Conservation (phyloP, 2,888 invertebrate genomes). For the Leuctra nigra region DNA sequence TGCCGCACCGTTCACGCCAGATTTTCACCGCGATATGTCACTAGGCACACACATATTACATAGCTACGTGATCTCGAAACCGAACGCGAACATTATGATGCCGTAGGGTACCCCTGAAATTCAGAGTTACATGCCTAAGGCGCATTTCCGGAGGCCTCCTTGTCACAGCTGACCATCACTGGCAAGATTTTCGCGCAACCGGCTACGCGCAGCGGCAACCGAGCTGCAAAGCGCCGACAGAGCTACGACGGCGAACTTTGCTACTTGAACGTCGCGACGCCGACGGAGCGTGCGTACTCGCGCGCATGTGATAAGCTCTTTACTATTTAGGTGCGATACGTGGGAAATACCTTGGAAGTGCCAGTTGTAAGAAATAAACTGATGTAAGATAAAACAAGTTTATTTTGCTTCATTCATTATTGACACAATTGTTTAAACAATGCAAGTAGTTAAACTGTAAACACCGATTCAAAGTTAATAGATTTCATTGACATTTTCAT, state of each 20-base stretch:
- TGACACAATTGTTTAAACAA: too few relatives aligned
- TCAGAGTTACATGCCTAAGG: conserved; percentile 38
- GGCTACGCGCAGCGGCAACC: conserved; percentile 22
- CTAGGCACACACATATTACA: conserved; percentile 42
- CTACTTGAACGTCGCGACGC: conserved; percentile 14
- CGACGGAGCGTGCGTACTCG: too few relatives aligned
- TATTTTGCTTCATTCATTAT: too few relatives aligned
- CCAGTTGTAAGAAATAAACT: too few relatives aligned
- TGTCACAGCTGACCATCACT: conserved; percentile 37
- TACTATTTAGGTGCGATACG: too few relatives aligned
- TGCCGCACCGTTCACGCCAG: conserved; percentile 52
- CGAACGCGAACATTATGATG: conserved; percentile 51
- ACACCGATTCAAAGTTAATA: too few relatives aligned
- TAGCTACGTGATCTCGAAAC: conserved; percentile 52
- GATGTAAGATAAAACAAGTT: too few relatives aligned
- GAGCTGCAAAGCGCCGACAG: conserved; percentile 11
- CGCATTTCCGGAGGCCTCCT: conserved; percentile 37
- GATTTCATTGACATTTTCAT: too few relatives aligned
- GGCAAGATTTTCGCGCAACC: conserved; percentile 16
- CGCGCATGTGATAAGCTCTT: too few relatives aligned
- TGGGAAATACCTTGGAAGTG: too few relatives aligned
- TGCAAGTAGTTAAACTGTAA: too few relatives aligned
- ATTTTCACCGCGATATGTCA: conserved; percentile 53
- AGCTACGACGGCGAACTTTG: conserved; percentile 8
- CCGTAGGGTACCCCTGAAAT: conserved; percentile 39